Base-by-base conservation (phyloP, 2,113 vertebrate genomes). In the Quiscalus mexicanus region DNA sequence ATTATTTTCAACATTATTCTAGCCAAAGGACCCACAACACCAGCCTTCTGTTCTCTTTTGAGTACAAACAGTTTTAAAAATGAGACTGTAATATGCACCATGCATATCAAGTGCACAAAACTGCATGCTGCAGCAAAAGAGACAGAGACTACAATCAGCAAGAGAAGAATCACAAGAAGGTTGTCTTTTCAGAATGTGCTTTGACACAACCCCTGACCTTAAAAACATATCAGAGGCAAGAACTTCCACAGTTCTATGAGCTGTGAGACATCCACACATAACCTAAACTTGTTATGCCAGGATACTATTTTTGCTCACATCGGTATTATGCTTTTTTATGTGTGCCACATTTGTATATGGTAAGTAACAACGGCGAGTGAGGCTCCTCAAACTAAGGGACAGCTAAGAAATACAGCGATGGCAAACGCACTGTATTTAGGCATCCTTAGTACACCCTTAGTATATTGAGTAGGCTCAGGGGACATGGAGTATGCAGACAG, bases 41-140 rank as follows among this genome's bases (percentile, higher is more conserved):
- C 30, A 90, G 78, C 70, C 12, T 80, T 93, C 73, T 84, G 63
- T 64, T 93, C 58, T 30, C 65, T 79, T 93, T 74, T 67, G 76
- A 97, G 83, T 52, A 71, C 84, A 93, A 95, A 95, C 23, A 77
- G 20, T 84, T 97, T 95, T 92, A 88, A 97, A 96, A 97, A 96
- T 87, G 37, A 92, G 86, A 96, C 58, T 62, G 20, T 63, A 96
- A 95, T 47, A 91, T 33, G 77, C 85, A 96, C 90, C 84, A 90
- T 47, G 44, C 64, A 89, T 77, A 94, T 92, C 90, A 94, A 95
- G 63, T 64, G 49, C 62, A 96, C 68, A 92, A 96, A 97, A 97
- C 65, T 83, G 91, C 33, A 44, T 82, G 90, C 88, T 41, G 23
- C 78, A 92, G 93, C 52, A 81, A 88, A 92, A 95, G 47, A 62